A percentile compares a stretch with the other conserved stretches of the same genome.
phyloP scores from a whole-genome alignment of 2,797 vertebrate genomes.

The Galago senegalensis region DNA sequence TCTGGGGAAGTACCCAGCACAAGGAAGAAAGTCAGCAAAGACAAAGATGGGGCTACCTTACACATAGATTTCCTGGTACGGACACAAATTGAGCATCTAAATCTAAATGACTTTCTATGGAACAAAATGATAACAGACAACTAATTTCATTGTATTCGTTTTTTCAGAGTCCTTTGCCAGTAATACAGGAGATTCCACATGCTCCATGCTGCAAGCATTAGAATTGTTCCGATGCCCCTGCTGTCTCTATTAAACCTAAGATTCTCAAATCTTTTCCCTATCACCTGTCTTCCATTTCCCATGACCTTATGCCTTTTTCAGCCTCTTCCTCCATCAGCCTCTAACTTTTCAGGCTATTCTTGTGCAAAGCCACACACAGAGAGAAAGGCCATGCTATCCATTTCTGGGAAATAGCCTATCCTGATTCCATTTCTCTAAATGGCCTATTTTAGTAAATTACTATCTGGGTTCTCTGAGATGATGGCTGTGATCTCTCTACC shows the following conservation, averaged over 20 bases:
- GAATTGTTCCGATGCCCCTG: no score
- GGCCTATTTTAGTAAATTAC: slow-evolving; percentile 73
- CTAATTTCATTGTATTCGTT: not conserved
- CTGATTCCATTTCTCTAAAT: slow-evolving; percentile 76
- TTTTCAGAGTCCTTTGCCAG: not conserved
- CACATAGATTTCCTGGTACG: not conserved
- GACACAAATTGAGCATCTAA: not conserved
- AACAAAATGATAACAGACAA: not conserved
- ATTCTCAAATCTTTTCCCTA: slow-evolving; percentile 8
- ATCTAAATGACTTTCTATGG: not conserved
- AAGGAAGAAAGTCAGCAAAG: not conserved
- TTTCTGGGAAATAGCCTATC: slow-evolving; percentile 73
- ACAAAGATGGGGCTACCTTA: not conserved
- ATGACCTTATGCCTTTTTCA: slow-evolving; percentile 3
- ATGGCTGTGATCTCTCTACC: slow-evolving; percentile 38
- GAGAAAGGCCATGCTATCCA: slow-evolving; percentile 46
- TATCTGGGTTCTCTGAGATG: slow-evolving; percentile 44
- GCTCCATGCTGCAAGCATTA: not conserved
- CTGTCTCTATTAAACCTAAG: not conserved
- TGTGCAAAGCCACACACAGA: slow-evolving; percentile 49
- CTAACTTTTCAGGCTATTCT: slow-evolving; percentile 50
- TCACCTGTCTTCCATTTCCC: slow-evolving; percentile 31
- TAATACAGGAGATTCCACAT: not conserved
- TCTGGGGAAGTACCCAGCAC: not conserved
- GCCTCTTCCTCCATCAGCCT: not conserved